phyloP scores from a whole-genome alignment of 2,113 vertebrate species.

The Chionodraco myersi region DNA sequence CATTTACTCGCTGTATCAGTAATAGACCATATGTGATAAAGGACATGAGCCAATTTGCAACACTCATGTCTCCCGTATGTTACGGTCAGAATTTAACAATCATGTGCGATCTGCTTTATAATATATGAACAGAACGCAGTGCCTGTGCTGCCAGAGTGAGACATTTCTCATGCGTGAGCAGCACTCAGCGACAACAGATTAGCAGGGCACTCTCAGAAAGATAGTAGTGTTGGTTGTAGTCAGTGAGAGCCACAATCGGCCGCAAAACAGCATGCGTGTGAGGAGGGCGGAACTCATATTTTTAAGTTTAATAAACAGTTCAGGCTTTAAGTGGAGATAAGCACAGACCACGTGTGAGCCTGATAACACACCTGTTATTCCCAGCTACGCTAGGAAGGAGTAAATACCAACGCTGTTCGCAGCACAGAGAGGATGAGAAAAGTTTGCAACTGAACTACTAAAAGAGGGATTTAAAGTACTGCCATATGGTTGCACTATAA shows the following conservation, averaged over 20 bases:
- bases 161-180: conserved; percentile 8
- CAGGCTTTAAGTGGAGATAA: not conserved
- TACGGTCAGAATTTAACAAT: conserved; percentile 9
- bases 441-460: not conserved
- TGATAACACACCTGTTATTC: conserved; percentile 2
- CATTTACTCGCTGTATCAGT: not conserved
- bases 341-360: conserved; percentile 7
- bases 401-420: not conserved
- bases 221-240: conserved; percentile 25
- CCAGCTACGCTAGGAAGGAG: not conserved
- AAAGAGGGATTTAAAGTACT: not conserved
- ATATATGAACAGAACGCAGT: conserved; percentile 45
- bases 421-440: not conserved
- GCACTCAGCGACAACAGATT: conserved; percentile 26
- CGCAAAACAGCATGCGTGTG: conserved; percentile 3
- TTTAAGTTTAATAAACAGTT: conserved; percentile 7
- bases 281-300: not conserved
- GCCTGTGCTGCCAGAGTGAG: conserved; percentile 27
- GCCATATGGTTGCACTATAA: not conserved
- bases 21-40: conserved; percentile 35
- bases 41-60: conserved; percentile 20
- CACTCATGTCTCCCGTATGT: not conserved
- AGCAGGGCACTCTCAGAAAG: conserved; percentile 14
- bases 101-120: conserved; percentile 36
- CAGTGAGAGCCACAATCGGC: not conserved